Evolutionary conservation across 2,797 vertebrate species (phyloP), one percentile per base, ranked within the genome.

Genomic region (Helarctos malayanus): DNA sequence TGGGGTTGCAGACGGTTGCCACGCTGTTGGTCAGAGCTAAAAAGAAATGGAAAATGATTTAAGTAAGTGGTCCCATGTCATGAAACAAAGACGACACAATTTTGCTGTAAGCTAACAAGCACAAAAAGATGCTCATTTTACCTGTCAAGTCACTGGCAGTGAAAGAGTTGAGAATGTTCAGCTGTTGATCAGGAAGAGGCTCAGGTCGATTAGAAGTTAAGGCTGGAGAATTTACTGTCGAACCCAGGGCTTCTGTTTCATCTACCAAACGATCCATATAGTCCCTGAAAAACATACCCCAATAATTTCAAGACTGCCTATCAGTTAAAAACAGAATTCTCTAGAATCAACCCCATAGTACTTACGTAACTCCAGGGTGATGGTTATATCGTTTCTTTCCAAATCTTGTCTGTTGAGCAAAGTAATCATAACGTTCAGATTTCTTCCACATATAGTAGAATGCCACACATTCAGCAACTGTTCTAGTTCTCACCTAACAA

Each of bases 361-460:
- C 99, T 99, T 98, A 99, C 99, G 99, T 99, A 92, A 99, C 99
- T 94, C 99, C 99, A 5, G 99, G 99, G 97, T 99, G 99, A 98
- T 99, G 99, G 98, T 99, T 99, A 13, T 99, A 99, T 93, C 99
- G 99, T 98, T 99, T 99, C 99, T 99, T 99, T 95, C 99, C 99
- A 96, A 99, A 99, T 78, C 99, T 99, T 97, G 99, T 99, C 98
- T 99, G 99, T 97, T 99, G 99, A 97, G 99, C 99, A 96, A 99
- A 99, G 97, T 99, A 99, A 98, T 99, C 99, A 9, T 99, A 99
- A 56, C 99, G 99, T 98, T 99, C 99, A 0, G 99, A 99, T 98
- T 99, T 99, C 61, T 99, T 99, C 99, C 99, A 99, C 99, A 99
- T 99, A 98, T 99, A 99, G 98, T 99, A 99, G 98, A 99, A 99